Evolutionary conservation across 2,797 vertebrate genomes (phyloP), one percentile per base, ranked within the genome.

Genomic region (Miichthys miiuy): DNA sequence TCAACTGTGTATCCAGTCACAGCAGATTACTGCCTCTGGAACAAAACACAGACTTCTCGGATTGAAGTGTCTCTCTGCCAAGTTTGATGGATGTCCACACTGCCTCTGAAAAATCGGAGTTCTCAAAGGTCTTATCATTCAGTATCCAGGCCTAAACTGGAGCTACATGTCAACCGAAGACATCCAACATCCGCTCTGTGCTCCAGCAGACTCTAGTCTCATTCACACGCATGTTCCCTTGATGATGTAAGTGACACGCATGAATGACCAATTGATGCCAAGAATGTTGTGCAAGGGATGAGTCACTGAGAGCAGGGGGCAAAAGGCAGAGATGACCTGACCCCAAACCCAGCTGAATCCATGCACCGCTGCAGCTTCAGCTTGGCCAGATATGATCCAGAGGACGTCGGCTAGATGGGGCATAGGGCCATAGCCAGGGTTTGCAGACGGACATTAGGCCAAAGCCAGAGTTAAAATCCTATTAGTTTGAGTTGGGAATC

Each of bases 401-500:
- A 94, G 92, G 93, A 94, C 88, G 83, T 86, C 68, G 85, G 65
- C 86, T 90, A 72, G 87, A 92, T 90, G 93, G 93, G 92, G 77
- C 91, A 88, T 78, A 92, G 93, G 95, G 94, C 93, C 92, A 94
- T 56, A 79, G 92, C 93, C 94, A 93, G 94, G 93, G 92, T 94
- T 95, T 94, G 93, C 96, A 96, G 96, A 96, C 95, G 94, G 95
- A 96, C 95, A 96, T 96, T 95, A 96, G 95, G 94, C 94, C 94
- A 88, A 94, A 92, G 92, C 95, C 94, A 92, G 95, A 96, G 96
- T 96, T 96, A 95, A 96, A 96, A 96, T 96, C 95, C 96, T 96
- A 96, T 96, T 96, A 96, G 96, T 96, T 96, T 96, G 95, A 96
- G 95, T 95, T 94, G 91, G 93, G 93, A 96, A 96, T 96, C 93